Base-by-base conservation (phyloP, 1,140 invertebrate species). In the Uloborus diversus region DNA sequence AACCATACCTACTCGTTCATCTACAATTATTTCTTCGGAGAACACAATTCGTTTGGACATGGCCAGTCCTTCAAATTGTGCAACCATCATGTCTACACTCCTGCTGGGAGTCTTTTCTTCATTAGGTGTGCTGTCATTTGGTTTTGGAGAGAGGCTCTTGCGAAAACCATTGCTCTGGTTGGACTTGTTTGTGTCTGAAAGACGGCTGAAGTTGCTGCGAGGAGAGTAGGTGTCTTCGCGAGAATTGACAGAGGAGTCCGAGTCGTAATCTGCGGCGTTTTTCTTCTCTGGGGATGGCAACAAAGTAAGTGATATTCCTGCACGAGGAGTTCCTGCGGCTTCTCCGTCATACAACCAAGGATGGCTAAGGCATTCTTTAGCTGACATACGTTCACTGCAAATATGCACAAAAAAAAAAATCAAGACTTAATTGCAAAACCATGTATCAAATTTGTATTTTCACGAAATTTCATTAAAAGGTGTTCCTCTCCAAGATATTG, bases 301-400 rank as follows among this genome's bases (percentile, higher is more conserved):
- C 25, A 37, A 47, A 33, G 56, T 33, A 3, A 79, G 65, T 25
- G 69, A 7, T 27, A 79, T 70, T n/a, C 56, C 53, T 0, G 35
- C 13, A 49, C 14, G 13, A 9, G 62, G 27, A 11, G 13, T 23
- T 17, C 25, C 4, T 11, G 20, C 28, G 7, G 28, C 3, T 20
- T 62, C 32, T 9, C 17, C 37, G 2, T 49, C 64, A 17, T 23
- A 30, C 27, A 91, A 87, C 92, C 92, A 92, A 1, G 89, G 85
- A 84, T 92, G 91, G 51, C 89, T 85, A 13, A 92, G 86, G 81
- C 91, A 92, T 68, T 92, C 89, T 32, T 87, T 87, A 23, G 90
- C 90, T 53, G 89, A 90, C 84, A 92, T 85, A 42, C 91, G 87
- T 64, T 88, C 86, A 82, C 91, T 92, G 82, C 78, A 87, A 85